phyloP scores from a whole-genome alignment of 2,888 invertebrate genomes.

The Heliconius charithonia region DNA sequence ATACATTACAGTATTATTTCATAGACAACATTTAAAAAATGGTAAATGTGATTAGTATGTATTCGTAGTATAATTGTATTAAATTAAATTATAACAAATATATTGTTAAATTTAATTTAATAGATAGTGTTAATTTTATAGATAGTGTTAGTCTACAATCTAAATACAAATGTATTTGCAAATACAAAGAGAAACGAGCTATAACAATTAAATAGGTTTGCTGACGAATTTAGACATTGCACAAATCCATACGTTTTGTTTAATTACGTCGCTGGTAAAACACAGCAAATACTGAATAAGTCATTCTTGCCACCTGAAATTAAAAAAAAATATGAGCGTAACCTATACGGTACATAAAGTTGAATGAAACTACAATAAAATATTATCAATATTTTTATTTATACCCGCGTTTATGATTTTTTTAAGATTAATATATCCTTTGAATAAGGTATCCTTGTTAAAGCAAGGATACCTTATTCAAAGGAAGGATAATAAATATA shows the following conservation, averaged over 20 bases:
- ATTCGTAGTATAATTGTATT: neutral
- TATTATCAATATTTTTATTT: no score
- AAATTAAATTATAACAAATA: neutral
- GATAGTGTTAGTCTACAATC: neutral
- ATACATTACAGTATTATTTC: neutral
- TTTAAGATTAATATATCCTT: no score
- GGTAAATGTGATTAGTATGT: neutral
- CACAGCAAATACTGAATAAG: slow-evolving; percentile 76
- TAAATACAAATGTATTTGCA: neutral
- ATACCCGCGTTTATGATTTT: no score
- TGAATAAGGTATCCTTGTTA: no score
- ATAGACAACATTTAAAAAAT: neutral
- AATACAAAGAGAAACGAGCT: neutral
- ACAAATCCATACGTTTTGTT: no score
- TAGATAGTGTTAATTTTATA: neutral
- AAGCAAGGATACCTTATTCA: no score
- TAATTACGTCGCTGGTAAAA: slow-evolving; percentile 71
- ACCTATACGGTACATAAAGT: neutral
- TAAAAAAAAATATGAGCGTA: slow-evolving; percentile 45
- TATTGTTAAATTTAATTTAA: neutral
- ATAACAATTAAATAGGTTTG: neutral
- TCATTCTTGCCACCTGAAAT: slow-evolving; percentile 74
- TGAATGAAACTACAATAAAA: neutral
- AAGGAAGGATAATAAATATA: no score
- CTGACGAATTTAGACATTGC: neutral